phyloP scores from a whole-genome alignment of 2,113 vertebrate genomes.

The Megaceryle maxima region DNA sequence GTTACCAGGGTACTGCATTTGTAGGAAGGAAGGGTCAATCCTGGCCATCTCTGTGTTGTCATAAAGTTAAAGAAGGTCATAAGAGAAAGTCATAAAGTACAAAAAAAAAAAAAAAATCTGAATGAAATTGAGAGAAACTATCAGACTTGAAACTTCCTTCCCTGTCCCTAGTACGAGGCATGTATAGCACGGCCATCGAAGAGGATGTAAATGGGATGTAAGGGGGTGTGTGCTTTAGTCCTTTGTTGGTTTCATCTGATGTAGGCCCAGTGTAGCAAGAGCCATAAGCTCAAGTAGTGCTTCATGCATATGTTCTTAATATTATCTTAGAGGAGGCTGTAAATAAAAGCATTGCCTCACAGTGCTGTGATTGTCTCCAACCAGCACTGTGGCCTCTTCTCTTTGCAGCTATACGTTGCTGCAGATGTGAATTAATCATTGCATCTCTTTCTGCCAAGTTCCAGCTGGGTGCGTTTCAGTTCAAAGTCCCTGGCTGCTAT shows the following conservation, averaged over 20 bases:
- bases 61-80: too few relatives aligned
- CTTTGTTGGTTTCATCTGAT: neutral
- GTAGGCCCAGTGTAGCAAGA: neutral
- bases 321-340: neutral
- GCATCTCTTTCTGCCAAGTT: neutral
- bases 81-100: neutral
- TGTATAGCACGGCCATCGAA: neutral
- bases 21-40: neutral
- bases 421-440: slow-evolving; percentile 16
- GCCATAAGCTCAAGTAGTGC: neutral
- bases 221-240: neutral
- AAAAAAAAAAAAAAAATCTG: neutral
- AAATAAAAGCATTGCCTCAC: slow-evolving; percentile 11
- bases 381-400: neutral
- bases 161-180: neutral
- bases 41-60: neutral
- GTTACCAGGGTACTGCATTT: neutral
- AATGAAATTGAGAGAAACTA: neutral
- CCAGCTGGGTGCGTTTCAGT: slow-evolving; percentile 7
- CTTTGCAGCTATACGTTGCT: neutral
- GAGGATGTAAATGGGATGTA: neutral
- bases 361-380: neutral
- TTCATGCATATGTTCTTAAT: neutral
- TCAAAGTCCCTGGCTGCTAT: slow-evolving; percentile 39
- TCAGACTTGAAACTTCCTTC: neutral